Percentiles rank a stretch among this genome's conserved stretches.
phyloP scores from a whole-genome alignment of 2,888 invertebrate species.

The Pocota personata region DNA sequence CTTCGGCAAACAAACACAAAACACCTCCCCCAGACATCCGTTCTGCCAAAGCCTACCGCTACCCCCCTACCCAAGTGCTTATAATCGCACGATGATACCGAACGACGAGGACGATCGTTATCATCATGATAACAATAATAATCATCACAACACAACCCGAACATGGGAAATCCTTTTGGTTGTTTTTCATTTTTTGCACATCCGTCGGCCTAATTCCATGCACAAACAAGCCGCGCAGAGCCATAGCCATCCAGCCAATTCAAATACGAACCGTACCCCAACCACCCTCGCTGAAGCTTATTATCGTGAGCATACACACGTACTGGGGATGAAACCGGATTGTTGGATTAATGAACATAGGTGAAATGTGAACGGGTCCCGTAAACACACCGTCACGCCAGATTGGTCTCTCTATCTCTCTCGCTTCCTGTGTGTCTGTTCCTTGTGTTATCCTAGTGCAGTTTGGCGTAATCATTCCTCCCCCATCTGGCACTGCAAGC shows the following conservation, averaged over 20 bases:
- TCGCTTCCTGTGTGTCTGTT: conserved; percentile 2
- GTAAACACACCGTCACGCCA: conserved; percentile 21
- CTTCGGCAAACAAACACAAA: conserved; percentile 23
- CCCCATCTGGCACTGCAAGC: background rate
- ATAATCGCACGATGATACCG: conserved; percentile 46
- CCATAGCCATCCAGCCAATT: conserved; percentile 27
- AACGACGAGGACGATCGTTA: conserved; percentile 50
- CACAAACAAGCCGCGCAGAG: conserved; percentile 45
- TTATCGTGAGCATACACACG: conserved; percentile 70
- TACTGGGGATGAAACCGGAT: conserved; percentile 63
- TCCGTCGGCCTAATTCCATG: conserved; percentile 58
- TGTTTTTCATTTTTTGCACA: conserved; percentile 9
- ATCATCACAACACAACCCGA: conserved; percentile 34
- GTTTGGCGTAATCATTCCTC: conserved; percentile 18
- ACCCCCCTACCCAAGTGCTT: conserved; percentile 24
- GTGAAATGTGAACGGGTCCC: conserved; percentile 49
- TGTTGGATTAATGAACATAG: conserved; percentile 70
- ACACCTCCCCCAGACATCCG: background rate
- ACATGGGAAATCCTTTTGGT: conserved; percentile 53
- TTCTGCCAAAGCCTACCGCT: background rate
- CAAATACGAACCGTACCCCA: conserved; percentile 23
- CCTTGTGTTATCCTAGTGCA: conserved; percentile 30
- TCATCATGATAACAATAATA: conserved; percentile 50
- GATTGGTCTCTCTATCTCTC: background rate
- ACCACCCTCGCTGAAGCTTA: conserved; percentile 43